Conservation (phyloP, 2,797 vertebrate species). For the Bufotes viridis region DNA sequence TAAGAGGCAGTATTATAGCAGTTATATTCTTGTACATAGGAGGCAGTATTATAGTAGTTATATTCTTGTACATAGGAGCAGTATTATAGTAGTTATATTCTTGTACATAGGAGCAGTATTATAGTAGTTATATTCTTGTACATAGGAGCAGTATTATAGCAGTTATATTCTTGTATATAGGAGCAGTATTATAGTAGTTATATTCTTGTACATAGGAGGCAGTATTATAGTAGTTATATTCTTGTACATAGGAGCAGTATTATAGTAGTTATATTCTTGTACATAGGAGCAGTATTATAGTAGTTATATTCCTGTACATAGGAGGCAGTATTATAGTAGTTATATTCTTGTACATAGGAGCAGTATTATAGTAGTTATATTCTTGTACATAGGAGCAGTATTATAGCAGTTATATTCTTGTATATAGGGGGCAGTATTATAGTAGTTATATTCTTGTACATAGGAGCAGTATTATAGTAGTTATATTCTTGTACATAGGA, state of each 20-base stretch:
- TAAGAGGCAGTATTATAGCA: background rate
- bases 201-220: background rate
- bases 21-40: background rate
- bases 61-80: background rate
- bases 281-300: background rate
- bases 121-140: constrained; percentile 1
- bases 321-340: too few species aligned
- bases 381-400: too few species aligned
- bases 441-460: too few species aligned
- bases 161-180: background rate
- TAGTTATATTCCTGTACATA: constrained; percentile 4
- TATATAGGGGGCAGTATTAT: too few species aligned
- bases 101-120: too few species aligned
- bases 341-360: too few species aligned
- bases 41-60: background rate
- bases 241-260: background rate
- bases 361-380: too few species aligned
- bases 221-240: background rate
- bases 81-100: background rate
- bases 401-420: too few species aligned
- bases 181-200: background rate
- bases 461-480: too few species aligned
- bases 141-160: background rate
- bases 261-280: constrained; percentile 13
- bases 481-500: too few species aligned